phyloP scores from a whole-genome alignment of 2,797 vertebrate species.

The Pseudochaenichthys georgianus region DNA sequence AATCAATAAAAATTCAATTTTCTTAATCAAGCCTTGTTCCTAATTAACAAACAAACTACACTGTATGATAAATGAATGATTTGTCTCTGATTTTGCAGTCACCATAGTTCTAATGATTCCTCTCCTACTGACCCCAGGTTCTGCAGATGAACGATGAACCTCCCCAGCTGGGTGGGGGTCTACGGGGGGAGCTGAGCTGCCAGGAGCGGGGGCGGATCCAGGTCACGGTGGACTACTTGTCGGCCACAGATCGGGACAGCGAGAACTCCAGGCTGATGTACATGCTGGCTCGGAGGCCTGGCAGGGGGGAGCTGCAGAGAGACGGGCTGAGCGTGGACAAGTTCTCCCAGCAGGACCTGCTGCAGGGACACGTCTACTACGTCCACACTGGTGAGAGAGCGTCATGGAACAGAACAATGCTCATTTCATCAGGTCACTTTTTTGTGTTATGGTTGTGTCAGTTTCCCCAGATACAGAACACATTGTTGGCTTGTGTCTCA shows the following conservation, averaged over 20 bases:
- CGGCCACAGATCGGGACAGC: slow-evolving; percentile 81
- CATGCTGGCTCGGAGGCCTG: slow-evolving; percentile 73
- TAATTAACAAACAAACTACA: too few relatives aligned
- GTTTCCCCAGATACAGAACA: background rate
- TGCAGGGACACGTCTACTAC: slow-evolving; percentile 81
- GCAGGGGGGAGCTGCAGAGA: slow-evolving; percentile 73
- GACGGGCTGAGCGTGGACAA: slow-evolving; percentile 72
- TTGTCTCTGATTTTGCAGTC: too few relatives aligned
- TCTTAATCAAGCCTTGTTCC: too few relatives aligned
- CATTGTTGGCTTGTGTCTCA: slow-evolving; percentile 19
- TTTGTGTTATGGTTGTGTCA: background rate
- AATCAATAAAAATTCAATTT: too few relatives aligned
- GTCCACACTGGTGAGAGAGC: slow-evolving; percentile 73
- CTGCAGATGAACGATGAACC: slow-evolving; percentile 80
- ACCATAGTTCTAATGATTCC: background rate
- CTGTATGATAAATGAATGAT: too few relatives aligned
- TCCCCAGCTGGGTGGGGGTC: slow-evolving; percentile 69
- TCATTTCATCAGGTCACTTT: too few relatives aligned
- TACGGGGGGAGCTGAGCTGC: slow-evolving; percentile 73
- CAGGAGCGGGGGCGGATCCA: slow-evolving; percentile 73
- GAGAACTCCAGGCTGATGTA: slow-evolving; percentile 78
- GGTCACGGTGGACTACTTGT: slow-evolving; percentile 77
- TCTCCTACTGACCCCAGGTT: slow-evolving; percentile 61
- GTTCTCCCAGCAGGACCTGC: slow-evolving; percentile 84
- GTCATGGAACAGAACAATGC: background rate